Percentiles rank a stretch among this genome's conserved stretches.
Evolutionary conservation across 2,888 invertebrate genomes (phyloP).

Genomic region (Campoplex capitator): DNA sequence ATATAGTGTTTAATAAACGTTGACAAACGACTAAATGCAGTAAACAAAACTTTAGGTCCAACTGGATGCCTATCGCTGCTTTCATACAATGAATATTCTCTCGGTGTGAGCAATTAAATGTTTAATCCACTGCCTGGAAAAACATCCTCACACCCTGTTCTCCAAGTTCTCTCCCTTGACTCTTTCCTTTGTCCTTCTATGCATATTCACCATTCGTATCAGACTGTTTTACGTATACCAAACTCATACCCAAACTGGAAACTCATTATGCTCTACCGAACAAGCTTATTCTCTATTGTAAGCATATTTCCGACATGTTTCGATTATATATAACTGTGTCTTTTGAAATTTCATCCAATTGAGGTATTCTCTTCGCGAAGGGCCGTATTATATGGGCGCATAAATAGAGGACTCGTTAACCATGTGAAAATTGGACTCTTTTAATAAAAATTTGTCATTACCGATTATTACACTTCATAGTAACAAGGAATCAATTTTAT

Average conservation of each 20-base stretch:
- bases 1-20: constrained; percentile 21
- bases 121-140: constrained; percentile 55
- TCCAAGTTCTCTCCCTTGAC: not conserved
- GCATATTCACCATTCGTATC: constrained; percentile 10
- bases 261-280: constrained; percentile 4
- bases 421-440: no score
- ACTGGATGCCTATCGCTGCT: constrained; percentile 28
- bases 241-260: constrained; percentile 32
- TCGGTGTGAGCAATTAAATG: constrained; percentile 55
- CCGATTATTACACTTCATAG: no score
- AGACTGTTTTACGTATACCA: constrained; percentile 41
- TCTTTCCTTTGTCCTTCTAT: constrained; percentile 15
- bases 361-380: not conserved
- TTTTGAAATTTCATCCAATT: not conserved
- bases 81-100: constrained; percentile 50
- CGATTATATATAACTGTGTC: constrained; percentile 9
- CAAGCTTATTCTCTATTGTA: constrained; percentile 32
- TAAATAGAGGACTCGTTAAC: not conserved
- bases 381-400: not conserved
- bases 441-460: no score
- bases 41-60: constrained; percentile 44
- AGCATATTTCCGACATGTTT: constrained; percentile 23
- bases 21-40: constrained; percentile 25
- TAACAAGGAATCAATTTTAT: no score
- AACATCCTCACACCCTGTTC: constrained; percentile 11